Evolutionary conservation across 2,797 vertebrate species (phyloP).

Genomic region (Chelmon rostratus): DNA sequence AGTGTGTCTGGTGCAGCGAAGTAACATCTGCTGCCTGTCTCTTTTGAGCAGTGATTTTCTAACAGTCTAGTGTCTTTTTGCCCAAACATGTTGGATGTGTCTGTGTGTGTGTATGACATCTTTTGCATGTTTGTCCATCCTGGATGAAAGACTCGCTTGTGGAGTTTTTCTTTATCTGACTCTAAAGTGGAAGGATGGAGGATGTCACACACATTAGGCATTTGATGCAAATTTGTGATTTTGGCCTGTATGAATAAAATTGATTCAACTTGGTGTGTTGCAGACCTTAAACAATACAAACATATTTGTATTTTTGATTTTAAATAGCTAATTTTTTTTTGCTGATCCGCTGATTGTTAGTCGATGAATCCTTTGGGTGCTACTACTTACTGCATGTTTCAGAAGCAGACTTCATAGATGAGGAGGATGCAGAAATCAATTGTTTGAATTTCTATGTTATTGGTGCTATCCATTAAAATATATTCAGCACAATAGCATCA

Average conservation of each 20-base stretch:
- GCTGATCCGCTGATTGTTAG: too few relatives aligned
- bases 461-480: neutral
- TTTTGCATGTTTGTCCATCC: neutral
- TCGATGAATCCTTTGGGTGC: too few relatives aligned
- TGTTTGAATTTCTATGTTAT: conserved; percentile 7
- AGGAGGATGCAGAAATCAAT: neutral
- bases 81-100: neutral
- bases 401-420: neutral
- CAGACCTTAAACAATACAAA: neutral
- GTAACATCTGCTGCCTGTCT: conserved; percentile 14
- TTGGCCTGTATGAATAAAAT: too few relatives aligned
- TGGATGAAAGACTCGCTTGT: neutral
- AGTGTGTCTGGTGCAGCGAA: conserved; percentile 14
- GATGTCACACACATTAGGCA: neutral
- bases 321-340: too few relatives aligned
- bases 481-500: neutral
- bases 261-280: neutral
- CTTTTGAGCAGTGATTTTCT: neutral
- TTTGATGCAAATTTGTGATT: neutral
- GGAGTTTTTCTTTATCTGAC: too few relatives aligned
- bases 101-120: neutral
- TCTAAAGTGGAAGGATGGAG: neutral
- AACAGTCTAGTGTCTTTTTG: conserved; percentile 3
- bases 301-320: neutral
- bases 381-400: neutral